Conservation (phyloP, 2,888 invertebrate genomes). For the Drosophila quasianomalipes region DNA sequence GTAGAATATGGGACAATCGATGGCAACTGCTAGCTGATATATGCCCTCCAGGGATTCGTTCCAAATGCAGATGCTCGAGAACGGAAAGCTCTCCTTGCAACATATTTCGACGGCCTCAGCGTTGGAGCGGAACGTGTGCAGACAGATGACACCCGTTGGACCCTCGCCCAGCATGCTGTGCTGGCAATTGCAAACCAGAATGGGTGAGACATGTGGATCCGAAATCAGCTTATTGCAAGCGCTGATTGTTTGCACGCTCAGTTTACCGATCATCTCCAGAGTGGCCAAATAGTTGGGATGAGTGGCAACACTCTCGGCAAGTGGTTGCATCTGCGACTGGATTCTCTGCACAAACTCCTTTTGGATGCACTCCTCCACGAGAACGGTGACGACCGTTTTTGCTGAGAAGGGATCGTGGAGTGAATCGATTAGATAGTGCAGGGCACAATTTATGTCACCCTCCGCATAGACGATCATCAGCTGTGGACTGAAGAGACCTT, state of each 20-base stretch:
- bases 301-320: neutral
- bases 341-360: constrained; percentile 43
- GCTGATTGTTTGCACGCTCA: constrained; percentile 3
- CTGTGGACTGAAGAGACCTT: constrained; percentile 26
- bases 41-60: constrained; percentile 42
- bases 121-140: constrained; percentile 43
- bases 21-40: constrained; percentile 49
- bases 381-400: constrained; percentile 36
- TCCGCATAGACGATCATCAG: constrained; percentile 54
- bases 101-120: constrained; percentile 32
- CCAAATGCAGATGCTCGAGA: constrained; percentile 42
- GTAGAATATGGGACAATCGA: constrained; percentile 37
- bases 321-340: constrained; percentile 5
- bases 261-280: neutral
- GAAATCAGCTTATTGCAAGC: neutral
- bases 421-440: constrained; percentile 44
- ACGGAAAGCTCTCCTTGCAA: constrained; percentile 18
- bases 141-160: constrained; percentile 41
- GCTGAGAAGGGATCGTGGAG: constrained; percentile 44
- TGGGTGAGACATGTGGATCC: constrained; percentile 7
- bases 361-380: constrained; percentile 47
- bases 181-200: constrained; percentile 29
- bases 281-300: constrained; percentile 33
- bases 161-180: constrained; percentile 26
- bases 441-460: constrained; percentile 58